A percentile compares a stretch with the other conserved stretches of the same genome.
These are phyloP conservation scores for Bujurquina vittata DNA, from an alignment of 2,113 vertebrate species.

Conservation along the genomic window DNA sequence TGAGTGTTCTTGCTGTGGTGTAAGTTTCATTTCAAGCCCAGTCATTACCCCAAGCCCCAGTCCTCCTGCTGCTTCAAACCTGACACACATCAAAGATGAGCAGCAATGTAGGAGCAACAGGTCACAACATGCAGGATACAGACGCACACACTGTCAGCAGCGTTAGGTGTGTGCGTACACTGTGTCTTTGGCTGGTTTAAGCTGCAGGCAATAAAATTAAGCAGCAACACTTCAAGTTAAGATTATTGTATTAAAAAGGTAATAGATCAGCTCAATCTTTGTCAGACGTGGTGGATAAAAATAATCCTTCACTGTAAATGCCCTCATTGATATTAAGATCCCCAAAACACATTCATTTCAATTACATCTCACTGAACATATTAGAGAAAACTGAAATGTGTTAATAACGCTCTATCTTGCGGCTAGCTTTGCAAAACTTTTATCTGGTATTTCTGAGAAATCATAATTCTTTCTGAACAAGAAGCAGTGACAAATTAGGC, in stretches of 20 bases:
- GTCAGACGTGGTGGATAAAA: background rate
- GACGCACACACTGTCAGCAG: background rate
- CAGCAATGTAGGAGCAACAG: slow-evolving; percentile 31
- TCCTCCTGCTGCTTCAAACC: slow-evolving; percentile 16
- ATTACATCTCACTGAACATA: background rate
- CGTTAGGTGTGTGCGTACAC: background rate
- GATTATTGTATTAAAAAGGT: background rate
- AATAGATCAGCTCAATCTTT: background rate
- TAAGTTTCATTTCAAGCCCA: slow-evolving; percentile 62
- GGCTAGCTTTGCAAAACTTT: background rate
- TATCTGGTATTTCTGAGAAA: background rate
- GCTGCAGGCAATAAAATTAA: background rate
- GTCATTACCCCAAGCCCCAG: slow-evolving; percentile 47
- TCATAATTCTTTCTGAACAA: background rate
- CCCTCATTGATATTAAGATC: background rate
- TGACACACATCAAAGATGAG: slow-evolving; percentile 60
- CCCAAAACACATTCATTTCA: background rate
- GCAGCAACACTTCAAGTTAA: background rate
- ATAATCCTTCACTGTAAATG: background rate
- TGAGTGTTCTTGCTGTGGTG: slow-evolving; percentile 38
- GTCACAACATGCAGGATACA: slow-evolving; percentile 50
- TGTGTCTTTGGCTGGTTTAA: background rate
- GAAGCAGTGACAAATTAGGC: background rate
- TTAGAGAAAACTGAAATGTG: background rate
- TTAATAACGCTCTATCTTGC: background rate